These are phyloP conservation scores for Notechis scutatus DNA, from an alignment of 2,113 vertebrate genomes.

Conservation along the genomic window DNA sequence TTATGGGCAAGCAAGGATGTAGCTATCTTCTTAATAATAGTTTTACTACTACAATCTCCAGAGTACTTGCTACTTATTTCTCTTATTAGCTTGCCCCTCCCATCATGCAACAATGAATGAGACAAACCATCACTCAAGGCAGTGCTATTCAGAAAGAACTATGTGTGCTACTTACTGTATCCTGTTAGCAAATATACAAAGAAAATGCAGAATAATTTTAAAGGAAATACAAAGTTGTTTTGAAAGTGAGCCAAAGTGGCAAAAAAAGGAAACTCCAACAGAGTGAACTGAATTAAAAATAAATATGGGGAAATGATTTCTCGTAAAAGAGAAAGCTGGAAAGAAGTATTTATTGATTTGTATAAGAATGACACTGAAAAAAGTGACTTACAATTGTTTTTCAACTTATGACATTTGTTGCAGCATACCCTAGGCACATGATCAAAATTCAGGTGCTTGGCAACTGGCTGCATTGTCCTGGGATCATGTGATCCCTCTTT, in stretches of 20 bases:
- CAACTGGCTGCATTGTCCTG: background rate
- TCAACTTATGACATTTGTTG: background rate
- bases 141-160: background rate
- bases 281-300: background rate
- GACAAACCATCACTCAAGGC: background rate
- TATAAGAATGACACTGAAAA: background rate
- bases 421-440: background rate
- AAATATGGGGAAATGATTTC: background rate
- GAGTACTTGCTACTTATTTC: background rate
- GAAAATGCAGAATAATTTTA: background rate
- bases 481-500: background rate
- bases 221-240: background rate
- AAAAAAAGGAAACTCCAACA: background rate
- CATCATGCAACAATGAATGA: background rate
- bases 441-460: background rate
- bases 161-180: background rate
- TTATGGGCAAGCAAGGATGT: background rate
- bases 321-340: background rate
- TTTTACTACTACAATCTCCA: background rate
- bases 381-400: background rate
- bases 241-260: background rate
- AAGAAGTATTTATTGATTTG: background rate
- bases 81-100: background rate
- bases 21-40: background rate
- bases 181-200: background rate